Evolutionary conservation across 2,113 vertebrate species (phyloP), one percentile per base, ranked within the genome.

Genomic region (Equus przewalskii): DNA sequence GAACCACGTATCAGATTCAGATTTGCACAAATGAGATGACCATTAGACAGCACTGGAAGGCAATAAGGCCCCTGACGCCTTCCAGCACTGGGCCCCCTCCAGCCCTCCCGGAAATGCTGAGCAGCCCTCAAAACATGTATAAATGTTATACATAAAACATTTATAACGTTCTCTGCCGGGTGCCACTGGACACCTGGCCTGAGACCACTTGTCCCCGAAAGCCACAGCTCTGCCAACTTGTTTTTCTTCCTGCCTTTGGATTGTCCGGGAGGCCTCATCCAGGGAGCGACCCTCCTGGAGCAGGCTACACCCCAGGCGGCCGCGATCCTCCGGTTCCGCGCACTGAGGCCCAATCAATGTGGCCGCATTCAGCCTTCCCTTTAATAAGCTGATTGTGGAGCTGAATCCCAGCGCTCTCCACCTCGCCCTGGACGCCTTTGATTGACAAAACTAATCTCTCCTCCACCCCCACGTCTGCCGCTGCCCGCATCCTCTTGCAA

Each of bases 381-480:
- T 96, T 97, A 97, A 97, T 96, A 97, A 97, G 83, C 97, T 26
- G 97, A 84, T 90, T 24, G 60, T 46, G 36, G 83, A 89, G 79
- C 94, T 91, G 82, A 97, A 96, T 96, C 97, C 97, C 44, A 6
- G 24, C 0, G 21, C 56, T 79, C 64, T 46, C 62, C 9, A 16
- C 81, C 67, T 95, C 4, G 4, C 89, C 90, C 94, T 36, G 76
- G 96, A 94, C 0, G 85, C 92, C 90, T 97, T 92, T 97, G 98
- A 98, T 98, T 98, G 98, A 98, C 97, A 98, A 97, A 98, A 96
- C 97, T 98, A 97, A 98, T 98, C 98, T 97, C 87, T 95, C 92
- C 76, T 76, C 97, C 67, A 49, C 96, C 96, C 96, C 94, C 62
- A 67, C 28, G n/a, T 64, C 96, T 86, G 95, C 96, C 2, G 14